Conservation (phyloP, 2,888 invertebrate genomes). For the Pedicia rivosa region DNA sequence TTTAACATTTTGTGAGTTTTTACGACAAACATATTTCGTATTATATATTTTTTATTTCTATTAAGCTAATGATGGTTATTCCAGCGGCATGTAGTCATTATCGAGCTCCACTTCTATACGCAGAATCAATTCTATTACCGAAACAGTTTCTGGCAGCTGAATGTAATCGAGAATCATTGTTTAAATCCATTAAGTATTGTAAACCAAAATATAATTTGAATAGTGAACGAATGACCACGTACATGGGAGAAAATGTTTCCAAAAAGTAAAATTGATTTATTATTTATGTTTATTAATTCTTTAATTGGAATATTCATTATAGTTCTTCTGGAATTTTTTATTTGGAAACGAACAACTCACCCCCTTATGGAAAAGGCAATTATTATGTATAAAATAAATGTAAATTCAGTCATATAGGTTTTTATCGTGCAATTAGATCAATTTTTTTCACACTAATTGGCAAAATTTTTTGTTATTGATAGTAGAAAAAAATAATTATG, state of each 20-base stretch:
- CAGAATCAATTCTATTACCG: conserved; percentile 24
- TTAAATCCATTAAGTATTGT: conserved; percentile 9
- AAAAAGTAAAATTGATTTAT: conserved; percentile 16
- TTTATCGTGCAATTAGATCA: no score
- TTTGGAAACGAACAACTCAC: conserved; percentile 22
- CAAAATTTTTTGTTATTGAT: no score
- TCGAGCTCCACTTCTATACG: conserved; percentile 24
- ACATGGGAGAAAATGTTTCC: conserved; percentile 25
- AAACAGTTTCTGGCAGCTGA: conserved; percentile 22
- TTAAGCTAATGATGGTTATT: neutral
- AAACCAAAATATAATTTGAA: conserved; percentile 5
- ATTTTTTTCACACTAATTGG: no score
- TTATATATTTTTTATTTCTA: neutral
- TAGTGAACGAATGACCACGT: conserved; percentile 12
- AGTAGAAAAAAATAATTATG: no score
- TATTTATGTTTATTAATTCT: neutral
- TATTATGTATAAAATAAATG: no score
- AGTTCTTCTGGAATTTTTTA: conserved; percentile 23
- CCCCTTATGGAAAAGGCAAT: conserved; percentile 20
- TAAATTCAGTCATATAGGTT: no score
- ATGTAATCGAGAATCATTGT: conserved; percentile 15
- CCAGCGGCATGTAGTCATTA: conserved; percentile 25
- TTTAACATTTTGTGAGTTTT: conserved; percentile 18
- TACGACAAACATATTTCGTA: neutral
- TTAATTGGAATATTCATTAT: conserved; percentile 3